phyloP scores from a whole-genome alignment of 2,113 vertebrate species.

The Dendropsophus ebraccatus region DNA sequence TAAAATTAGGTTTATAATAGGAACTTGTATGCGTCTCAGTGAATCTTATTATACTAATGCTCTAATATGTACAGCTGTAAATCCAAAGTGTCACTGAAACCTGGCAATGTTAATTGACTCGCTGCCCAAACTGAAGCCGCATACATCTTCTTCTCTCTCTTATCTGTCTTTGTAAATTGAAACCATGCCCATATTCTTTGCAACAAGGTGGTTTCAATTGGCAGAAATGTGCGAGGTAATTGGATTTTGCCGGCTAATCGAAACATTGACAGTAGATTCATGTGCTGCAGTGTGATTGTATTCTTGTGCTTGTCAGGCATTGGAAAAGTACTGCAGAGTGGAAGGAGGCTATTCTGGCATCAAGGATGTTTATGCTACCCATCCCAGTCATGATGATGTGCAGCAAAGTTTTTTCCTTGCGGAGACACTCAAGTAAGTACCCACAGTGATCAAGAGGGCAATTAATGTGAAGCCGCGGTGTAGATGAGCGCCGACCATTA shows the following conservation, averaged over 20 bases:
- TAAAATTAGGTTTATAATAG: slow-evolving; percentile 11
- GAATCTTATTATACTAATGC: slow-evolving; percentile 46
- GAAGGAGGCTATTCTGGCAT: slow-evolving; percentile 92
- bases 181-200: slow-evolving; percentile 31
- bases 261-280: slow-evolving; percentile 19
- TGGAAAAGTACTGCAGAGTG: slow-evolving; percentile 89
- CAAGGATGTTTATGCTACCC: slow-evolving; percentile 85
- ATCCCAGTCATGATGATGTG: slow-evolving; percentile 88
- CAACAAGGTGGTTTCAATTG: slow-evolving; percentile 12
- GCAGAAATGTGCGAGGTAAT: slow-evolving; percentile 40
- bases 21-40: slow-evolving; percentile 37
- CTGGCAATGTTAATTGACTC: slow-evolving; percentile 47
- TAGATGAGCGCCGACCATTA: slow-evolving; percentile 26
- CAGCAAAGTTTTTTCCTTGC: slow-evolving; percentile 98
- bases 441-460: background rate
- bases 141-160: slow-evolving; percentile 19
- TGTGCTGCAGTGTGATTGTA: slow-evolving; percentile 41
- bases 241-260: slow-evolving; percentile 48
- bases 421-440: slow-evolving; percentile 94
- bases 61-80: slow-evolving; percentile 44
- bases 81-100: slow-evolving; percentile 48
- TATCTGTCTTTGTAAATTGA: slow-evolving; percentile 52
- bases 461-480: slow-evolving; percentile 27
- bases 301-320: slow-evolving; percentile 75
- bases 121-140: slow-evolving; percentile 22